A percentile compares a stretch with the other conserved stretches of the same genome.
Conservation (phyloP, 2,888 invertebrate species). For the Drosophila atripex region DNA sequence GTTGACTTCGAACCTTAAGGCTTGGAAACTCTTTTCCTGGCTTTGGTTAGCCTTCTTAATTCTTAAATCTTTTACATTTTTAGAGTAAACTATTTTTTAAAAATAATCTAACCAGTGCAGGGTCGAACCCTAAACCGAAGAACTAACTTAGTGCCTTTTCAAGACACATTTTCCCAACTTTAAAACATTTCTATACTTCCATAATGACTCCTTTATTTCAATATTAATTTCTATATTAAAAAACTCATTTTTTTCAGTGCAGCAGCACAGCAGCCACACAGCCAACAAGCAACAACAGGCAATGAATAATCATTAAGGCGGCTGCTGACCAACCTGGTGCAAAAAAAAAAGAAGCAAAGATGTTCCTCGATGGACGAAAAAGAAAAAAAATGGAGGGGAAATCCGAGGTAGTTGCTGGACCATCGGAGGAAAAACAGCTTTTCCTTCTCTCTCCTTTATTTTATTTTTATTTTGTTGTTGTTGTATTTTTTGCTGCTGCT, state of each 20-base stretch:
- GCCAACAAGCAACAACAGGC: slow-evolving; percentile 52
- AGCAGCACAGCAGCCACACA: slow-evolving; percentile 25
- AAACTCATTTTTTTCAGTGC: neutral
- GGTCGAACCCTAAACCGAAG: too few species aligned
- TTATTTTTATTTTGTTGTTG: slow-evolving; percentile 4
- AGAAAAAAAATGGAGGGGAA: neutral
- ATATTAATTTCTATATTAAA: too few species aligned
- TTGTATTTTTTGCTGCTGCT: slow-evolving; percentile 32
- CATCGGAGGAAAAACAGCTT: slow-evolving; percentile 39
- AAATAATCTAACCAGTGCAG: too few species aligned
- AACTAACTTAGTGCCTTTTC: too few species aligned
- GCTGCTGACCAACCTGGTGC: slow-evolving; percentile 55
- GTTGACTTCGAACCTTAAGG: too few species aligned
- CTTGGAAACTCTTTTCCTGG: too few species aligned
- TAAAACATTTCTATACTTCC: too few species aligned
- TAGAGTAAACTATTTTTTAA: too few species aligned
- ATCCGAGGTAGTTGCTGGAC: slow-evolving; percentile 24
- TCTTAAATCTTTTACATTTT: too few species aligned
- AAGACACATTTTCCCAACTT: too few species aligned
- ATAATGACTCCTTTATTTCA: too few species aligned
- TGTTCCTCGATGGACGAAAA: neutral
- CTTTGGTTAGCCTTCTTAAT: too few species aligned
- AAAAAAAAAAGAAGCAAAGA: slow-evolving; percentile 19
- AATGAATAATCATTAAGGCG: slow-evolving; percentile 76
- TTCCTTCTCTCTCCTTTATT: slow-evolving; percentile 31